Percentiles rank a stretch among this genome's conserved stretches.
These are phyloP conservation scores for Dysidea cf. avara DNA, from an alignment of 37 sponge, comb jelly and placozoan genomes.

Conservation along the genomic window DNA sequence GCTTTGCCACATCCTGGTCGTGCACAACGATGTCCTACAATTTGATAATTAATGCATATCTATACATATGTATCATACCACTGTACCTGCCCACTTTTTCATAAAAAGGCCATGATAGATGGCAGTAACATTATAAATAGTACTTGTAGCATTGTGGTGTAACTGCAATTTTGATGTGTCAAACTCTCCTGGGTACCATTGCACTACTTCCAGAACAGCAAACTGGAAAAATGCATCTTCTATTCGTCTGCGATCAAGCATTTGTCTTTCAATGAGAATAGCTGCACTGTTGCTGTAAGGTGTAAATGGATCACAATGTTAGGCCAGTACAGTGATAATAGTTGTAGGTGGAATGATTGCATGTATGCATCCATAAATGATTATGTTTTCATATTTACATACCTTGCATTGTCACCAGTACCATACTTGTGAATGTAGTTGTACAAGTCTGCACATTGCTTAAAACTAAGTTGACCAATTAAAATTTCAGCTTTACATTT, in stretches of 20 bases:
- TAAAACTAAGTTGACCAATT: slow-evolving; percentile 45
- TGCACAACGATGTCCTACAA: slow-evolving; percentile 20
- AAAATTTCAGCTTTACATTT: slow-evolving; percentile 24
- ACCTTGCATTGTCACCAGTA: too few species aligned
- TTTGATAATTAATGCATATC: neutral
- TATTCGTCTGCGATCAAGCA: slow-evolving; percentile 31
- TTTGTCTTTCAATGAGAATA: neutral
- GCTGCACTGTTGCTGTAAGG: too few species aligned
- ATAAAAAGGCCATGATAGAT: slow-evolving; percentile 27
- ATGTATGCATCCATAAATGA: too few species aligned
- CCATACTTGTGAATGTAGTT: slow-evolving; percentile 17
- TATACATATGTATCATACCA: neutral
- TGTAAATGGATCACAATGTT: too few species aligned
- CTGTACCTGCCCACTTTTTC: slow-evolving; percentile 19
- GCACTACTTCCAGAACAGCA: slow-evolving; percentile 22
- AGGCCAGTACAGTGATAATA: too few species aligned
- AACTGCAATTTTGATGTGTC: neutral
- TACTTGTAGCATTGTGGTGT: neutral
- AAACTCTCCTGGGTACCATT: slow-evolving; percentile 26
- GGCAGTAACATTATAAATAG: neutral
- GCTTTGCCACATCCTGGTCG: slow-evolving; percentile 24
- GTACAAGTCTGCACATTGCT: slow-evolving; percentile 43
- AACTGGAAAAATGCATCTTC: slow-evolving; percentile 28
- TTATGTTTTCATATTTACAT: too few species aligned
- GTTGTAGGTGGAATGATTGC: too few species aligned